phyloP scores from a whole-genome alignment of 2,888 invertebrate species.

The Periphyllus acericola region DNA sequence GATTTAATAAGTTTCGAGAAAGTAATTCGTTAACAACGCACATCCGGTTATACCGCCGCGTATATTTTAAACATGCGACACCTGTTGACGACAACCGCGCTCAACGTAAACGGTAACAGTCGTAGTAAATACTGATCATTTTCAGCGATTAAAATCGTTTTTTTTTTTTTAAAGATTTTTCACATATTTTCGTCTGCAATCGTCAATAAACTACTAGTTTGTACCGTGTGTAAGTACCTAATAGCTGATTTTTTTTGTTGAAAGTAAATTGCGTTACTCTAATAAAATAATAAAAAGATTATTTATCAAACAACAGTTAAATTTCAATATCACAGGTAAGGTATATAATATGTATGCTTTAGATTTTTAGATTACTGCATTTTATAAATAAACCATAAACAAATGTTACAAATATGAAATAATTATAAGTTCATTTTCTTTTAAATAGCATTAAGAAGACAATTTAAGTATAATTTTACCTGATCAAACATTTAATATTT shows the following conservation, averaged over 20 bases:
- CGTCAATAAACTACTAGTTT: not conserved
- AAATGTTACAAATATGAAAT: too few species aligned
- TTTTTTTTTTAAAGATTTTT: not conserved
- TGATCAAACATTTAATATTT: too few species aligned
- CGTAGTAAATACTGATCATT: not conserved
- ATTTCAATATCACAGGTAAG: not conserved
- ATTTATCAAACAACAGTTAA: not conserved
- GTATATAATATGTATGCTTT: not conserved
- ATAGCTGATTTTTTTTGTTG: not conserved
- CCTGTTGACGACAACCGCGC: constrained; percentile 5
- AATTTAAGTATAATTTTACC: too few species aligned
- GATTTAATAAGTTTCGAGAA: constrained; percentile 40
- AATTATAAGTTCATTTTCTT: too few species aligned
- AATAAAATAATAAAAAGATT: not conserved
- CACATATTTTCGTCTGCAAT: not conserved
- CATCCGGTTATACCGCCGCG: constrained; percentile 30
- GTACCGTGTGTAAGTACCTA: not conserved
- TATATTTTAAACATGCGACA: not conserved
- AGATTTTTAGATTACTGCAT: not conserved
- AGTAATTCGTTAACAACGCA: constrained; percentile 30
- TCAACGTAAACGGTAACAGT: not conserved
- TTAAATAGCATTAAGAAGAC: too few species aligned
- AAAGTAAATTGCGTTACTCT: not conserved
- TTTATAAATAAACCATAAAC: too few species aligned
- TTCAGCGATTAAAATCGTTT: not conserved